Conservation (phyloP, 2,888 invertebrate genomes). For the Thera obeliscata region DNA sequence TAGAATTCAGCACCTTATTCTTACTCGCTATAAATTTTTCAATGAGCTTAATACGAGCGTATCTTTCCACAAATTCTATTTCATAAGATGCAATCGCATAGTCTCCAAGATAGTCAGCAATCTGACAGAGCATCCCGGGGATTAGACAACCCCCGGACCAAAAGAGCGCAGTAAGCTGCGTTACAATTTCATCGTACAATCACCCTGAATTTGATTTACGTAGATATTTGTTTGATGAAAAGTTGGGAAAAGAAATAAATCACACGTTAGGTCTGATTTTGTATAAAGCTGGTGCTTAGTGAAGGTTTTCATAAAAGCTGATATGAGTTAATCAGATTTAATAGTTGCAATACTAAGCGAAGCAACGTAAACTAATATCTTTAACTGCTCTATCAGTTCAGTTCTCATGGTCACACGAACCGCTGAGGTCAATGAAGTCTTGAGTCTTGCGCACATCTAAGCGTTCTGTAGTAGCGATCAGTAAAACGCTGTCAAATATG, state of each 20-base stretch:
- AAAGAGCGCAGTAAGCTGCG: conserved; percentile 50
- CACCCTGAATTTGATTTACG: conserved; percentile 72
- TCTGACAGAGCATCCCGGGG: conserved; percentile 36
- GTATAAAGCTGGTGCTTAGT: not conserved
- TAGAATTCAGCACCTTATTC: not conserved
- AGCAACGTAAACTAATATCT: no score
- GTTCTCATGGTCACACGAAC: no score
- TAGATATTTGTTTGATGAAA: conserved; percentile 65
- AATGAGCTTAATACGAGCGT: not conserved
- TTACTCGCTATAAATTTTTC: not conserved
- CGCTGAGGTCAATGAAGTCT: no score
- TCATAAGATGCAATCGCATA: conserved; percentile 31
- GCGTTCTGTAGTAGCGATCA: no score
- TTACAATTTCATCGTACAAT: conserved; percentile 67
- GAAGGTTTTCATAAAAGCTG: no score
- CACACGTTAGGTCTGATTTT: not conserved
- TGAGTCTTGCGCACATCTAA: no score
- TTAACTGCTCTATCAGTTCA: no score
- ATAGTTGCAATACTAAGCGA: no score
- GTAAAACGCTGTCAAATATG: no score
- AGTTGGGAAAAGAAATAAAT: conserved; percentile 53
- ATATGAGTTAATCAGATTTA: no score
- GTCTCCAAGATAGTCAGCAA: conserved; percentile 23
- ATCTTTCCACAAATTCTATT: conserved; percentile 18
- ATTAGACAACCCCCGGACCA: conserved; percentile 35